Evolutionary conservation across 2,113 vertebrate genomes (phyloP).

Genomic region (Pluvianellus socialis): DNA sequence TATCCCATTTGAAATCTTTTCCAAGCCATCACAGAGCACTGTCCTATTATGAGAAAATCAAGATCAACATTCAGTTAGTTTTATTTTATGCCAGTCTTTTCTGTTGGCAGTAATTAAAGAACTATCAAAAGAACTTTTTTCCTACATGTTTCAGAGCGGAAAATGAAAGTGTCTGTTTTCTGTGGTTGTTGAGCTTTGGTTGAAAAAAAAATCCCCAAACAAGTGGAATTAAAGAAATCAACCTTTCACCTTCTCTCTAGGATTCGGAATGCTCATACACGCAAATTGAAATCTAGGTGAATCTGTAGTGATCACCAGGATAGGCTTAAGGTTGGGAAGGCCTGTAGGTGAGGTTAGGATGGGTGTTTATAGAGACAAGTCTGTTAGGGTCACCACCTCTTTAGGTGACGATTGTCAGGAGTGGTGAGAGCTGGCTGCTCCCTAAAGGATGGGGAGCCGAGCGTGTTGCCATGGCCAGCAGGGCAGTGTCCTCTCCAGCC

Average conservation of each 20-base stretch:
- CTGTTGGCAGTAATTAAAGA: not conserved
- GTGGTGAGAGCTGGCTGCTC: not conserved
- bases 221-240: no score
- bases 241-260: not conserved
- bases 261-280: accelerated
- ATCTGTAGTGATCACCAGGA: not conserved
- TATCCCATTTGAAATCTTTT: not conserved
- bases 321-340: not conserved
- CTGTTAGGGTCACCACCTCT: not conserved
- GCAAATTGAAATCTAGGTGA: not conserved
- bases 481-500: not conserved
- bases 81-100: not conserved
- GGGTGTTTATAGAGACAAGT: not conserved
- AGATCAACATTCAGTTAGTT: not conserved
- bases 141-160: not conserved
- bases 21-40: not conserved
- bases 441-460: not conserved
- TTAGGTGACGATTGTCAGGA: not conserved
- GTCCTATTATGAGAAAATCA: not conserved
- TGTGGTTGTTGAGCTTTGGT: not conserved
- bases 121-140: not conserved
- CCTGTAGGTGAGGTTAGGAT: not conserved
- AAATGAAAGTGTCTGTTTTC: not conserved
- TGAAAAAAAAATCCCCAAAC: not conserved
- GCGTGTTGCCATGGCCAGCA: not conserved